phyloP scores from a whole-genome alignment of 2,797 vertebrate species.

The Oophaga sylvatica region DNA sequence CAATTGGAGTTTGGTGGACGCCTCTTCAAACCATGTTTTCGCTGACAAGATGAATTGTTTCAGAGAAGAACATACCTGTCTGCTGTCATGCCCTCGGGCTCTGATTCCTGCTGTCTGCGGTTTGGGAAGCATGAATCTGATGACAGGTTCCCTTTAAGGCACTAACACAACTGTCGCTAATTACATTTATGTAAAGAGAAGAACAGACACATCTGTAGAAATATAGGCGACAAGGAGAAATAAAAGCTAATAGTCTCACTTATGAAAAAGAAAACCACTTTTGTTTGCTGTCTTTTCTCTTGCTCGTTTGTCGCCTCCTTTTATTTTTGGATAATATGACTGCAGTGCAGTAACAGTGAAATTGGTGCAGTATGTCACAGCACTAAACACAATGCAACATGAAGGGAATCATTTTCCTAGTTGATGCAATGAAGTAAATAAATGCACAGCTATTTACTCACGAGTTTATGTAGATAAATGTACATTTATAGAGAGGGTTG shows the following conservation, averaged over 20 bases:
- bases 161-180: background rate
- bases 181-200: background rate
- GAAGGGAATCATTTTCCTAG: background rate
- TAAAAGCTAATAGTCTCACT: background rate
- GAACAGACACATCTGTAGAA: background rate
- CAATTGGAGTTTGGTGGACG: too few species aligned
- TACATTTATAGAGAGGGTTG: background rate
- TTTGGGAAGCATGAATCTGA: too few species aligned
- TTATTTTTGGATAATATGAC: background rate
- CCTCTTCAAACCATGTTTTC: too few species aligned
- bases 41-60: too few species aligned
- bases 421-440: background rate
- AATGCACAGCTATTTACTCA: too few species aligned
- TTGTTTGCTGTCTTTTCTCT: background rate
- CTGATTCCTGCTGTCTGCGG: too few species aligned
- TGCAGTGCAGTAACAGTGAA: background rate
- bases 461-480: background rate
- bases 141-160: background rate
- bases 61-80: too few species aligned
- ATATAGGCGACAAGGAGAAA: too few species aligned
- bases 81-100: too few species aligned
- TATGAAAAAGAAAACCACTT: background rate
- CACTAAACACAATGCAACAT: conserved; percentile 1
- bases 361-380: conserved; percentile 4
- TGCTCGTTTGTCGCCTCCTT: background rate